phyloP scores from a whole-genome alignment of 2,113 vertebrate species.

The Eulacestoma nigropectus region DNA sequence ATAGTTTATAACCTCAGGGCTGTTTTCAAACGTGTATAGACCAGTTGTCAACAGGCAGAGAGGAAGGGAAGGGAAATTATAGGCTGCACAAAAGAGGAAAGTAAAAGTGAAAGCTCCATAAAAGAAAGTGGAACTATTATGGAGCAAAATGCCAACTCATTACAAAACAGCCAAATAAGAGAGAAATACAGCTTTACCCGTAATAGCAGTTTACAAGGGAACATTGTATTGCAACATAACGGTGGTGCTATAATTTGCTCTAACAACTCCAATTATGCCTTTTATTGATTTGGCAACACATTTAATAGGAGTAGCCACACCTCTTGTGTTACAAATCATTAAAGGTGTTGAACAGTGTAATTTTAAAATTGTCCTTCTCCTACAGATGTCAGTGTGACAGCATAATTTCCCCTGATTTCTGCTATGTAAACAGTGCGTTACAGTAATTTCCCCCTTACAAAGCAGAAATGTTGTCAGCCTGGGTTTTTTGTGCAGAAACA shows the following conservation, averaged over 20 bases:
- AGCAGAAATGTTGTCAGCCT: constrained; percentile 66
- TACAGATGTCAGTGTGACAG: constrained; percentile 95
- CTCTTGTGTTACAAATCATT: constrained; percentile 97
- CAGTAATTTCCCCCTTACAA: constrained; percentile 85
- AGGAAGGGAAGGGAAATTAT: constrained; percentile 86
- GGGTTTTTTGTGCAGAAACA: constrained; percentile 59
- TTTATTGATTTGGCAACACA: constrained; percentile 98
- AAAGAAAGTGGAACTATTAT: constrained; percentile 96
- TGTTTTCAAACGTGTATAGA: constrained; percentile 73
- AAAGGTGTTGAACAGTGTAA: constrained; percentile 97
- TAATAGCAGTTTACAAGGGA: constrained; percentile 98
- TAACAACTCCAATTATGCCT: constrained; percentile 99
- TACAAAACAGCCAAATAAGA: constrained; percentile 85
- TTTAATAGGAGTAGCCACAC: constrained; percentile 98
- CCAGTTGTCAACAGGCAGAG: constrained; percentile 75
- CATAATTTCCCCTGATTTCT: constrained; percentile 92
- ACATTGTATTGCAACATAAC: constrained; percentile 97
- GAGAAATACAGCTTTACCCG: constrained; percentile 85
- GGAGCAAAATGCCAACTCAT: constrained; percentile 92
- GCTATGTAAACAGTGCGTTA: constrained; percentile 90
- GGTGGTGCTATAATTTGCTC: constrained; percentile 98
- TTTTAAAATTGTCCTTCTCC: constrained; percentile 93
- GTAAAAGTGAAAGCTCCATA: constrained; percentile 91
- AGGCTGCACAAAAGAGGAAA: constrained; percentile 93
- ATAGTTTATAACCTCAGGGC: constrained; percentile 76